Evolutionary conservation across 2,113 vertebrate genomes (phyloP).

Genomic region (Alaudala cheleensis): DNA sequence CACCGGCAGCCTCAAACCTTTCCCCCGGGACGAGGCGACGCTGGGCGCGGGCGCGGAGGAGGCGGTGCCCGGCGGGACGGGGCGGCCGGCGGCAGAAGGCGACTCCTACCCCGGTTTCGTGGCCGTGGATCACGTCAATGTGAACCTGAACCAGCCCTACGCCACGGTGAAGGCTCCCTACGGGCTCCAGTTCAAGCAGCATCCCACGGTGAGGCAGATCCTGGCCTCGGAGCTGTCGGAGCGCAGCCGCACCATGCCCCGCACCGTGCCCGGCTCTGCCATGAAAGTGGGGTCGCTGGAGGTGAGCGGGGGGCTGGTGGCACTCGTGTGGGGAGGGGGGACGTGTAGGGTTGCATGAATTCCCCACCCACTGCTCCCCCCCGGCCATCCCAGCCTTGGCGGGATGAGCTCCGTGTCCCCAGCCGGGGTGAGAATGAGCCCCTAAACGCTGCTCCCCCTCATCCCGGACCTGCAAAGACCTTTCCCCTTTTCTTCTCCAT

Average conservation of each 20-base stretch:
- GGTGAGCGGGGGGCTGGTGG: constrained; percentile 77
- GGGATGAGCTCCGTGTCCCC: background rate
- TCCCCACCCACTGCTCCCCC: background rate
- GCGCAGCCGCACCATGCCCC: constrained; percentile 95
- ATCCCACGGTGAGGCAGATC: constrained; percentile 90
- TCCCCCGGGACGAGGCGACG: constrained; percentile 81
- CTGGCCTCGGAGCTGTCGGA: constrained; percentile 87
- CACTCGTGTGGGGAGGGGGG: rapidly evolving
- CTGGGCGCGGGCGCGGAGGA: constrained; percentile 85
- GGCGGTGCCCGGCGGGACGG: constrained; percentile 79
- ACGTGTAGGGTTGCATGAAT: background rate
- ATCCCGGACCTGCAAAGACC: background rate
- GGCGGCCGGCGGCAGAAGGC: constrained; percentile 79
- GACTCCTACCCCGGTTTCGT: constrained; percentile 89
- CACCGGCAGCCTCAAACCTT: constrained; percentile 91
- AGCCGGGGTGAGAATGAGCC: background rate
- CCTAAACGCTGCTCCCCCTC: background rate
- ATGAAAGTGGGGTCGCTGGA: constrained; percentile 93
- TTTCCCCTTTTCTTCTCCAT: background rate
- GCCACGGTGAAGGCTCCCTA: constrained; percentile 90
- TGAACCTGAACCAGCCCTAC: constrained; percentile 92
- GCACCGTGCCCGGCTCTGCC: constrained; percentile 91
- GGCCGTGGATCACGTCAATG: constrained; percentile 84
- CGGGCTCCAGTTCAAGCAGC: constrained; percentile 91
- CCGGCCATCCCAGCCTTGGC: rapidly evolving